Base-by-base conservation (phyloP, 1,140 invertebrate species). In the Whitmania pigra region DNA sequence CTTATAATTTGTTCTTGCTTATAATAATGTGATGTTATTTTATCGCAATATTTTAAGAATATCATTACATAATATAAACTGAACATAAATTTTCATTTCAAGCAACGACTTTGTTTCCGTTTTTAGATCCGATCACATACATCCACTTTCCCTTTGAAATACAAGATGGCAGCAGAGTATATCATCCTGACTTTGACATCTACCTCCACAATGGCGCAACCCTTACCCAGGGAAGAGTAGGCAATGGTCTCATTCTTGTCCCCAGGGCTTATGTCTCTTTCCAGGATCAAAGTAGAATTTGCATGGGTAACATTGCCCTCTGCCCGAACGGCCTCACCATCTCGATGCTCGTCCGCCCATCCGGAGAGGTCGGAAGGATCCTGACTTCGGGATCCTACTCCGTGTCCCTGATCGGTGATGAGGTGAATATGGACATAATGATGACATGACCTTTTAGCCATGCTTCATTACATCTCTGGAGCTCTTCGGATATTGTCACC, bases 321-420 rank as follows among this genome's bases (percentile, higher is more conserved):
- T 82, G 81, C 70, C 74, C 73, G 29, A 75, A 81, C 67, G 81
- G 81, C 36, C 53, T 81, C 25, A 82, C 81, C 20, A 73, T 80
- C 15, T 77, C 78, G 0, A 53, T 82, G 31, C 77, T 76, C 75
- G 57, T 82, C 13, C 79, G 78, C 15, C 77, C 80, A 4, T 40
- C 74, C 31, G 54, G 73, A 13, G 75, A 78, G 18, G 73, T 76
- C 11, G 74, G 74, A 9, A 78, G 78, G 72, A 78, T 79, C 73
- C 27, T 82, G 18, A 77, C 79, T 5, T 74, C 75, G 13, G 80
- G 78, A 13, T 75, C 79, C 4, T 81, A 81, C 74, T 76, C 76
- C 7, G 57, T 82, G 0, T 81, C 77, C 73, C 57, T 63, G 57
- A 63, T 31, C 6, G 29, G 22, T 13, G 57, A 63, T 13, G 57